Base-by-base conservation (phyloP, 64 coral and sea anemone species). In the Exaiptasia diaphana region DNA sequence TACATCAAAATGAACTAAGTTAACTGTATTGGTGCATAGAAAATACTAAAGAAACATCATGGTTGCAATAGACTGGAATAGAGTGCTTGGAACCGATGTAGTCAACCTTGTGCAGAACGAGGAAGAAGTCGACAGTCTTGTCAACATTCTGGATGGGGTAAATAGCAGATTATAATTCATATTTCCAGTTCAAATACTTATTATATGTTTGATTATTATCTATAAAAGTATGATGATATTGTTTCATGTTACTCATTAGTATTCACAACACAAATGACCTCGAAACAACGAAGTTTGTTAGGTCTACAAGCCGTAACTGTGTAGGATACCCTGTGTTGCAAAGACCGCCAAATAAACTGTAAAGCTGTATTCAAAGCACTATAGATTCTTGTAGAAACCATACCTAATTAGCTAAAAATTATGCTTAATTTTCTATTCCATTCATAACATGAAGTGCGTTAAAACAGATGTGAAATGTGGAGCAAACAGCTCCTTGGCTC, bases 21-120 rank as follows among this genome's bases (percentile, higher is more conserved):
- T 13, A 32, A 31, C 34, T 13, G 18, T 31, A 62, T 31, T 11
- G 34, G 0, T 14, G 58, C 11, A 57, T 1, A 1, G 35, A 28
- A 9, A 34, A 4, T 39, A 32, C 26, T 3, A 67, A 26, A 50
- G n/a, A 67, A 38, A 14, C 18, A 88, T 45, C 71, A 97, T 97
- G 94, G 68, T 81, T 15, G 88, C 94, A 12, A 67, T 97, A 50
- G 94, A 97, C 41, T 97, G 94, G 94, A 81, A 53, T 59, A 83
- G 68, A 79, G 67, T 97, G 13, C 87, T 97, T 79, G 60, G 73
- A 12, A 78, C 80, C 1, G 79, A 97, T 53, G 30, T 85, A 42
- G 26, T n/a, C 2, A 73, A 45, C 25, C 83, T 97, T 64, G 71
- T 78, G 49, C 74, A 88, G 36, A 86, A 97, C 49, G 53, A 80